Evolutionary conservation across 92 coral and sea anemone species (phyloP), one percentile per base, ranked within the genome.

Genomic region (Phymanthus crucifer): DNA sequence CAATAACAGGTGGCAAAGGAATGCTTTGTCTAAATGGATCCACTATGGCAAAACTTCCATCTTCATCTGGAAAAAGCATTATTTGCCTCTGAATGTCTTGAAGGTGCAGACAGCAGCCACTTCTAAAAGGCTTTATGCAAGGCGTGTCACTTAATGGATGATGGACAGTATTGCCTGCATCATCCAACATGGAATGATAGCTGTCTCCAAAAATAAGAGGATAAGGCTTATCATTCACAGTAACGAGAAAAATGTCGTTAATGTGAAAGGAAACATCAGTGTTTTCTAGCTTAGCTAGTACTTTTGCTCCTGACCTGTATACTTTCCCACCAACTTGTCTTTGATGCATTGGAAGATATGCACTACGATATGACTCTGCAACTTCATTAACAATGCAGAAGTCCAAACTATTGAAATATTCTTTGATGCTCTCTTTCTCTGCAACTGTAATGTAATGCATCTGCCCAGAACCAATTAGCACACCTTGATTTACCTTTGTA

Each of bases 61-160:
- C 64, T 48, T 35, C 78, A 71, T 82, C 69, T 40, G 90, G 90
- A 66, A 71, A 82, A 24, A 87, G 83, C 87, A 82, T 87, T 32
- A 87, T 82, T 82, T 87, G 80, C 56, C 87, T 87, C 17, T 77
- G 74, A 21, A 87, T 35, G 66, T 87, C 87, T 76, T 77, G 71
- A 21, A 87, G 76, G 47, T 67, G 70, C 61, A 87, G 78, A 68
- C 76, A 58, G 80, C 75, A 75, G 46, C 77, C 50, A 77, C 64
- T 77, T 40, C 65, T 83, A 73, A 81, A 87, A 77, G 90, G 86
- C 77, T 87, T 77, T 18, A 87, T 86, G 82, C 70, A 75, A 72
- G 47, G 77, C 45, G 87, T 82, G 84, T 87, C 90, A 76, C 90
- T 82, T 32, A 82, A 33, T 71, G 87, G 83, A 48, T 87, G 90